phyloP scores from a whole-genome alignment of 2,797 vertebrate species.

The Silurus aristotelis region DNA sequence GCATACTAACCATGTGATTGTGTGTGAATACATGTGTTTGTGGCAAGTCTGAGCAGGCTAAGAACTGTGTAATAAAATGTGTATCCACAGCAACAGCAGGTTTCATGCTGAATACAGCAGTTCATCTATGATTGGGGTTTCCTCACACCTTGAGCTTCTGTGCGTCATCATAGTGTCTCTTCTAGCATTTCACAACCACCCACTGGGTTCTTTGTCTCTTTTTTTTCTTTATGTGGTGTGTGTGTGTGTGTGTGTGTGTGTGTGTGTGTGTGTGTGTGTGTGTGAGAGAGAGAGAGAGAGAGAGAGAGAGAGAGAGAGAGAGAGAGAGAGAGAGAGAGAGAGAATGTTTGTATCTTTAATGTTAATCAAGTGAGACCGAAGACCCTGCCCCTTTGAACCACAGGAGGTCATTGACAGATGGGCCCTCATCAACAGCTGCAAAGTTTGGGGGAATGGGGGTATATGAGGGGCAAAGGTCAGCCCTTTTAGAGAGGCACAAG shows the following conservation, averaged over 20 bases:
- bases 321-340: conserved; percentile 5
- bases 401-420: conserved; percentile 77
- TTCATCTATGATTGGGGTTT: conserved; percentile 48
- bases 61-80: conserved; percentile 14
- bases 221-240: background rate
- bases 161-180: conserved; percentile 45
- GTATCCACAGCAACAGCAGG: conserved; percentile 45
- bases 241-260: background rate
- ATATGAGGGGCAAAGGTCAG: conserved; percentile 50
- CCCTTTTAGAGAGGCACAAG: conserved; percentile 34
- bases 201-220: conserved; percentile 2
- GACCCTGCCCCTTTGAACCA: conserved; percentile 48
- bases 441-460: conserved; percentile 40
- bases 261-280: background rate
- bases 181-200: conserved; percentile 50
- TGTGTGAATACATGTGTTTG: background rate
- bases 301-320: conserved; percentile 12
- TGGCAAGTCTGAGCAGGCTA: conserved; percentile 37
- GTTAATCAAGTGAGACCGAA: conserved; percentile 41
- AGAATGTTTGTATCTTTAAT: conserved; percentile 34
- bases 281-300: conserved; percentile 25
- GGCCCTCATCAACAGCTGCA: conserved; percentile 73
- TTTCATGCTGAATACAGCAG: conserved; percentile 16
- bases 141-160: conserved; percentile 34
- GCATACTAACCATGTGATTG: background rate